Evolutionary conservation across 2,888 invertebrate species (phyloP).

Genomic region (Adelognathus sp.): DNA sequence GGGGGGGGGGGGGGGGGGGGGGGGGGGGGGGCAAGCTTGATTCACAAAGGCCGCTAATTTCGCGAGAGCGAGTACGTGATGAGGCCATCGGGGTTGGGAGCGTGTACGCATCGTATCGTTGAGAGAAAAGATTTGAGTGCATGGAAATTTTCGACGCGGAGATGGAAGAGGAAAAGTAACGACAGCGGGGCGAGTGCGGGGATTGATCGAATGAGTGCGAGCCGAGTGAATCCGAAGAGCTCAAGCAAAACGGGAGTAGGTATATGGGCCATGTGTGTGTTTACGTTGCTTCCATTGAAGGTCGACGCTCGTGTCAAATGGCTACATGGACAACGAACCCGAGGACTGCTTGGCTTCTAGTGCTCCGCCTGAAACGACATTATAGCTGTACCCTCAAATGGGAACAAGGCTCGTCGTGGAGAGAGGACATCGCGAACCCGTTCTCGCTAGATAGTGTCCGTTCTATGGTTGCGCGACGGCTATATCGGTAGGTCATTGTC

Average conservation of each 20-base stretch:
- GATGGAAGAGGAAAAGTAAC: neutral
- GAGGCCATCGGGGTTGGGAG: neutral
- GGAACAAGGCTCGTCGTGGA: slow-evolving; percentile 9
- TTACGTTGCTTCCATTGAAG: neutral
- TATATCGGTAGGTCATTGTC: neutral
- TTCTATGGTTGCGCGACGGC: neutral
- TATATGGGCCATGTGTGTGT: slow-evolving; percentile 12
- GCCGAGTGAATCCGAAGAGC: slow-evolving; percentile 11
- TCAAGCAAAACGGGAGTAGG: neutral
- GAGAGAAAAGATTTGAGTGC: slow-evolving; percentile 12
- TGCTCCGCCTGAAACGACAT: slow-evolving; percentile 15
- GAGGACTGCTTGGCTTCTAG: slow-evolving; percentile 18
- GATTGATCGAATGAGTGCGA: slow-evolving; percentile 31
- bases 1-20: neutral
- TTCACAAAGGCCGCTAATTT: slow-evolving; percentile 44
- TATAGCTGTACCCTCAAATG: slow-evolving; percentile 3
- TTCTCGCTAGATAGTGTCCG: neutral
- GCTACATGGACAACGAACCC: neutral
- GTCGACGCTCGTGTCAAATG: slow-evolving; percentile 6
- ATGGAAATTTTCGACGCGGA: neutral
- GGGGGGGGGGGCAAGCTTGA: neutral
- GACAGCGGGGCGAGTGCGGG: neutral
- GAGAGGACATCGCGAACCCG: slow-evolving; percentile 6
- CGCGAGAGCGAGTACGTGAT: slow-evolving; percentile 11
- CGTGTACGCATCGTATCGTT: neutral